phyloP scores from a whole-genome alignment of 2,797 vertebrate genomes.

The Parotocinclus haroldoi region DNA sequence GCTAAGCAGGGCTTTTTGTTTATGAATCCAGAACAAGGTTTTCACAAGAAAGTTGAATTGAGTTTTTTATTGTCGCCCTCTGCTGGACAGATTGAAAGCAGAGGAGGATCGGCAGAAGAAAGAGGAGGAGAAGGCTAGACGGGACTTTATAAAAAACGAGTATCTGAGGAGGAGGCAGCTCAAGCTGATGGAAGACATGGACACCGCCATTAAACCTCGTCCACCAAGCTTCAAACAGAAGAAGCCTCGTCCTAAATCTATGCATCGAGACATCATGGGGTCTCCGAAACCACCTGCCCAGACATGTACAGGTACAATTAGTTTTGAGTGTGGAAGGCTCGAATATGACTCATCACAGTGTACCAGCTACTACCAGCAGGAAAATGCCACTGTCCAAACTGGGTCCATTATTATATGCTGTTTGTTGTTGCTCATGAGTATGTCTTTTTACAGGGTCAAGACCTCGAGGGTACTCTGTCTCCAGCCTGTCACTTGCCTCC shows the following conservation, averaged over 20 bases:
- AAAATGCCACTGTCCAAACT: too few relatives aligned
- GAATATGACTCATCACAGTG: too few relatives aligned
- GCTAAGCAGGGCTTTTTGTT: too few relatives aligned
- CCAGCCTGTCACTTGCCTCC: conserved; percentile 91
- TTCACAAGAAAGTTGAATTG: too few relatives aligned
- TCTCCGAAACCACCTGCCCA: conserved; percentile 78
- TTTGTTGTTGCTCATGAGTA: conserved; percentile 3
- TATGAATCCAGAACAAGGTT: too few relatives aligned
- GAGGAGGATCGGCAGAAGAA: conserved; percentile 93
- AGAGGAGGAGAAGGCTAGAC: conserved; percentile 85
- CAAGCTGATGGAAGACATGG: conserved; percentile 94
- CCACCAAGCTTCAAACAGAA: conserved; percentile 81
- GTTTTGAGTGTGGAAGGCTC: too few relatives aligned
- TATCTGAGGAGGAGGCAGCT: conserved; percentile 91
- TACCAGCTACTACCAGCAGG: too few relatives aligned
- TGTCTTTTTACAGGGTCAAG: conserved; percentile 72
- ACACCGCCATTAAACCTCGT: conserved; percentile 85
- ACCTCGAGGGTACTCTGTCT: conserved; percentile 86
- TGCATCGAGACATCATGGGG: conserved; percentile 90
- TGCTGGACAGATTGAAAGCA: conserved; percentile 78
- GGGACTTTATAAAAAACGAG: conserved; percentile 91
- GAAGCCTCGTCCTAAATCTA: conserved; percentile 91
- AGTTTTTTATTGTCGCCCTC: neutral
- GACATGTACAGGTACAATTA: conserved; percentile 78
- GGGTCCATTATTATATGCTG: too few relatives aligned